These are phyloP conservation scores for Conistra vaccinii DNA, from an alignment of 2,888 invertebrate genomes.

Conservation along the genomic window DNA sequence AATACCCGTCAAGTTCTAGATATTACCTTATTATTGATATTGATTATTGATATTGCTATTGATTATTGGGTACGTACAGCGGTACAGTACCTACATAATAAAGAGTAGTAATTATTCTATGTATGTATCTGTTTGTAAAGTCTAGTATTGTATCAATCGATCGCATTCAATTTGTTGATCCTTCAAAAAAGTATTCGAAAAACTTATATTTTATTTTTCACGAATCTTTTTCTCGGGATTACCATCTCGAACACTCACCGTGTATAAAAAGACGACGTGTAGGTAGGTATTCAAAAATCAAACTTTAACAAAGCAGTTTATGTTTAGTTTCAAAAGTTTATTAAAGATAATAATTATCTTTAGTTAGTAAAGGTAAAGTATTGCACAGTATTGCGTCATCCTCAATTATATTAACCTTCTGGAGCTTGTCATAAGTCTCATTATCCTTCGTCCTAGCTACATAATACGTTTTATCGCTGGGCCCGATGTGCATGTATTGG, in stretches of 20 bases:
- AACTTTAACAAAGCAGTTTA: conserved; percentile 1
- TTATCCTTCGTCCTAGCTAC: conserved; percentile 62
- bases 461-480: conserved; percentile 57
- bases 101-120: no score
- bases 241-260: not conserved
- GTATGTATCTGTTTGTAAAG: not conserved
- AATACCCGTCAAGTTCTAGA: no score
- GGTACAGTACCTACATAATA: no score
- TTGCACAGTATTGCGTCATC: conserved; percentile 67
- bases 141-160: not conserved
- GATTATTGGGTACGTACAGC: no score
- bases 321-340: conserved; percentile 13
- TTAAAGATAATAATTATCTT: conserved; percentile 28
- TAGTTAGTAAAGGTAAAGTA: conserved; percentile 48
- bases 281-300: not conserved
- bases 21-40: no score
- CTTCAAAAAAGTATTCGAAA: not conserved
- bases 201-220: not conserved
- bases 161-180: not conserved
- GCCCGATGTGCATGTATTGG: conserved; percentile 48
- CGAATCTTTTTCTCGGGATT: not conserved
- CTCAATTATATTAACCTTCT: conserved; percentile 50
- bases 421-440: conserved; percentile 42
- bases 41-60: no score
- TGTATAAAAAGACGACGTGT: not conserved